phyloP scores from a whole-genome alignment of 1,140 invertebrate genomes.

The Stenopsyche tienmushanensis region DNA sequence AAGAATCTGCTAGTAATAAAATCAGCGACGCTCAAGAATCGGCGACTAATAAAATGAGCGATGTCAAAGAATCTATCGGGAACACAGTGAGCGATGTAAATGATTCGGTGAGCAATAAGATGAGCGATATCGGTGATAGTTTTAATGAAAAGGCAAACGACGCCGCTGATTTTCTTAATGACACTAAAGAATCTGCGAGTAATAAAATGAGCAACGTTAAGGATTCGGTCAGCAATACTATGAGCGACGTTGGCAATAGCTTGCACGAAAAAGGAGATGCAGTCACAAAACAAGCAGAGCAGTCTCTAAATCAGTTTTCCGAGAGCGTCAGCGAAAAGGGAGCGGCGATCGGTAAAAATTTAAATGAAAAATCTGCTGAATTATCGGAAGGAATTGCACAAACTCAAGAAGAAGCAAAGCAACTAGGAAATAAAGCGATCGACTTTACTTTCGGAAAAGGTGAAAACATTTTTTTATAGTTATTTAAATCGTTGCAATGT shows the following conservation, averaged over 20 bases:
- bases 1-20: neutral
- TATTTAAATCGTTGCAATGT: neutral
- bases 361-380: constrained; percentile 8
- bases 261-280: neutral
- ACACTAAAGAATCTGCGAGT: constrained; percentile 40
- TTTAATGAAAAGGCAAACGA: neutral
- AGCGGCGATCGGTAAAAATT: neutral
- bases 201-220: neutral
- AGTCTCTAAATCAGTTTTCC: constrained; percentile 1
- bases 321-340: neutral
- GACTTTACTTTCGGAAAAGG: constrained; percentile 19
- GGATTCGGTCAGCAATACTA: neutral
- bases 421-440: constrained; percentile 7
- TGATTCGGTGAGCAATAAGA: neutral
- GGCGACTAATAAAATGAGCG: neutral
- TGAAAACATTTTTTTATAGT: constrained; percentile 5
- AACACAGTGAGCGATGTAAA: neutral
- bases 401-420: constrained; percentile 13
- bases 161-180: constrained; percentile 28
- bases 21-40: neutral
- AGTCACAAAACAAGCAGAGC: neutral
- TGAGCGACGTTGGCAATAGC: neutral
- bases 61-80: neutral
- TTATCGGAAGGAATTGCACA: neutral
- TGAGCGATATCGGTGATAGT: neutral